Evolutionary conservation across 1,140 invertebrate genomes (phyloP).

Genomic region (Heliconius nattereri): DNA sequence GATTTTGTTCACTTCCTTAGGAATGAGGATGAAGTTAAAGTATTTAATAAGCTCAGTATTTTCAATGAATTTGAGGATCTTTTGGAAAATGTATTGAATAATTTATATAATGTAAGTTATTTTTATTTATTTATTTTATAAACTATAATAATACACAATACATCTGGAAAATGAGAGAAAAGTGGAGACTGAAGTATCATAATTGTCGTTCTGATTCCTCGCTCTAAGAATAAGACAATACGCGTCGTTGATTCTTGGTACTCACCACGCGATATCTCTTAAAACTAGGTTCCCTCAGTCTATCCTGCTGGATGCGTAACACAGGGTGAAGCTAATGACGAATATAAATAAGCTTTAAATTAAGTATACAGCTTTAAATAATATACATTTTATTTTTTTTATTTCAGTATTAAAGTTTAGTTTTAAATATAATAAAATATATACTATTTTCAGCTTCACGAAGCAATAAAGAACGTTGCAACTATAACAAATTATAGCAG

Average conservation of each 20-base stretch:
- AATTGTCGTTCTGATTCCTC: too few relatives aligned
- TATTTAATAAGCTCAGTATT: slow-evolving; percentile 20
- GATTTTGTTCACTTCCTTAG: slow-evolving; percentile 37
- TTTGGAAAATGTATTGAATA: slow-evolving; percentile 40
- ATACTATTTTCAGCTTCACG: slow-evolving; percentile 57
- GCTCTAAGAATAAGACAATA: too few relatives aligned
- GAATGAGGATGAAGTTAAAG: slow-evolving; percentile 29
- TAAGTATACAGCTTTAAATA: too few relatives aligned
- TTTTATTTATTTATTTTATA: neutral
- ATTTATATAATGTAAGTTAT: slow-evolving; percentile 46
- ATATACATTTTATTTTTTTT: too few relatives aligned
- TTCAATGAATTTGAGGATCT: slow-evolving; percentile 45
- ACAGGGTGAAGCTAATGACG: too few relatives aligned
- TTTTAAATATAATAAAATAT: neutral
- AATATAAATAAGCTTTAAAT: too few relatives aligned
- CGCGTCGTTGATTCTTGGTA: too few relatives aligned
- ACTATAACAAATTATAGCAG: slow-evolving; percentile 49
- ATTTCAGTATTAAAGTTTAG: too few relatives aligned
- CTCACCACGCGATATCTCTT: neutral
- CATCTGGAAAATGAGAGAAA: too few relatives aligned
- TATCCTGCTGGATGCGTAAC: neutral
- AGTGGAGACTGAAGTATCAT: too few relatives aligned
- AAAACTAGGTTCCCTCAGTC: neutral
- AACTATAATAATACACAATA: neutral
- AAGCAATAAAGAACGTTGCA: slow-evolving; percentile 56